phyloP scores from a whole-genome alignment of 1,140 invertebrate genomes.

The Globodera rostochiensis region DNA sequence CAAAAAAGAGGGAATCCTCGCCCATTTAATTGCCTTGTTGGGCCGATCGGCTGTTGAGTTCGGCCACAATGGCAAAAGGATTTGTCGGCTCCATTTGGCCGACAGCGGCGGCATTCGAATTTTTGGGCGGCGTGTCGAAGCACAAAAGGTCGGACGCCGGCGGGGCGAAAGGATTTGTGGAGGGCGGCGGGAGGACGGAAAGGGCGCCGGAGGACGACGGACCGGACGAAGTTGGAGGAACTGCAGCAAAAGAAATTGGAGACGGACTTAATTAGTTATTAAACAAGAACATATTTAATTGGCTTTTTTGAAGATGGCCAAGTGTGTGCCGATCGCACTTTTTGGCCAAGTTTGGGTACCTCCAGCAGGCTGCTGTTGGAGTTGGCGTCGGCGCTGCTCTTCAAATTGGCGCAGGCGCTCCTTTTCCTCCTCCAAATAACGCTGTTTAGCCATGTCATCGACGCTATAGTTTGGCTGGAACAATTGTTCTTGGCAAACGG shows the following conservation, averaged over 20 bases:
- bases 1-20: background rate
- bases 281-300: too few relatives aligned
- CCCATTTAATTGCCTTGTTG: constrained; percentile 18
- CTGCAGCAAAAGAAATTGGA: too few relatives aligned
- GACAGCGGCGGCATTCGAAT: background rate
- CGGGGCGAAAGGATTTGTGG: background rate
- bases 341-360: background rate
- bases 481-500: constrained; percentile 31
- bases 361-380: constrained; percentile 72
- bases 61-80: constrained; percentile 37
- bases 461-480: constrained; percentile 29
- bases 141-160: constrained; percentile 24
- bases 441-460: constrained; percentile 57
- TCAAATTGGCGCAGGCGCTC: constrained; percentile 62
- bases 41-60: constrained; percentile 22
- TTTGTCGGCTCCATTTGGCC: constrained; percentile 34
- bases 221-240: constrained; percentile 39
- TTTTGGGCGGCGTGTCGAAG: constrained; percentile 38
- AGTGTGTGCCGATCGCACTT: too few relatives aligned
- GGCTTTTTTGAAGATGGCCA: too few relatives aligned
- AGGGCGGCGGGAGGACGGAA: constrained; percentile 21
- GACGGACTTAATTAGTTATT: too few relatives aligned
- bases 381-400: constrained; percentile 54
- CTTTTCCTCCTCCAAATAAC: constrained; percentile 64
- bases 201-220: constrained; percentile 38